Evolutionary conservation across 2,797 vertebrate species (phyloP).

Genomic region (Jordanella pulchra): DNA sequence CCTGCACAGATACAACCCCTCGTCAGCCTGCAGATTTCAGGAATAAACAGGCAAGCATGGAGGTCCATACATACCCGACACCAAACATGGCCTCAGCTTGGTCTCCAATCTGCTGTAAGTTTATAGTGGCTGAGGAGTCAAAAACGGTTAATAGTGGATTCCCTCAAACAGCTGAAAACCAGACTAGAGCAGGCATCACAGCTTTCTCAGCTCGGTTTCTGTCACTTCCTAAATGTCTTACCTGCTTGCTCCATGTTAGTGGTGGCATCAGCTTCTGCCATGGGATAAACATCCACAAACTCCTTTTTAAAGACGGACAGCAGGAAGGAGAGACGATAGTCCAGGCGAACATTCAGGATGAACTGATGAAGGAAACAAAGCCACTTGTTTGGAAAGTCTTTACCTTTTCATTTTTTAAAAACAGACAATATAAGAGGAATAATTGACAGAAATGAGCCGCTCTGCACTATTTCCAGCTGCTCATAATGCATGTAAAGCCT

Average conservation of each 20-base stretch:
- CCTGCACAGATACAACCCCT: constrained; percentile 67
- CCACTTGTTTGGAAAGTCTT: too few species aligned
- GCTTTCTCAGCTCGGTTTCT: too few species aligned
- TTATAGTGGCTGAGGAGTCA: constrained; percentile 87
- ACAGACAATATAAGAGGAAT: too few species aligned
- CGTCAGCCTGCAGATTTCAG: neutral
- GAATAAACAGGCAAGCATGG: neutral
- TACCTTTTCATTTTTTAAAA: too few species aligned
- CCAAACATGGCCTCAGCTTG: constrained; percentile 98
- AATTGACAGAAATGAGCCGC: too few species aligned
- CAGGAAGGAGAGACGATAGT: constrained; percentile 90
- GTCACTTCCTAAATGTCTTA: too few species aligned
- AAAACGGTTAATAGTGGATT: too few species aligned
- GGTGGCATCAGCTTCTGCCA: constrained; percentile 91
- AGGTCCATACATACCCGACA: constrained; percentile 84
- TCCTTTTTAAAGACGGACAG: constrained; percentile 99
- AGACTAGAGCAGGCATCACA: too few species aligned
- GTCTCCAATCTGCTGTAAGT: constrained; percentile 92
- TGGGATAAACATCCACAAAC: constrained; percentile 94
- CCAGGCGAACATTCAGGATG: constrained; percentile 90
- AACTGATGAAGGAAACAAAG: constrained; percentile 62
- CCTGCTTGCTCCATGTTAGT: constrained; percentile 85
- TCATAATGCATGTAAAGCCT: too few species aligned
- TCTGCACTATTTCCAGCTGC: too few species aligned
- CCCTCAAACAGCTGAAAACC: too few species aligned